These are phyloP conservation scores for Tetrao urogallus DNA, from an alignment of 2,113 vertebrate genomes.

Conservation along the genomic window DNA sequence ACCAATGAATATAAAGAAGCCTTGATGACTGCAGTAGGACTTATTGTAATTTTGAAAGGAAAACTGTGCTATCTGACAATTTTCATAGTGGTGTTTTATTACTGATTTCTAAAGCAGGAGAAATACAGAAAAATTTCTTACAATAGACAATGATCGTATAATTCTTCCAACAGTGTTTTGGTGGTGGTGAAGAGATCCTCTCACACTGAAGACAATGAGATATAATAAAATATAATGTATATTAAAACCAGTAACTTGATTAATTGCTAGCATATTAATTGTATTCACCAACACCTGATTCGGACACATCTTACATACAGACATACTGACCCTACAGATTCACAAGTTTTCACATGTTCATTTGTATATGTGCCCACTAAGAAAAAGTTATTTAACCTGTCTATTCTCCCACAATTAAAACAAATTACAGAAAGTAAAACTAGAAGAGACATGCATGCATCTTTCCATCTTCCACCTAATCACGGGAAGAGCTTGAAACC, in stretches of 20 bases:
- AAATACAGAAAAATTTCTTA: neutral
- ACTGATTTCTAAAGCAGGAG: conserved; percentile 9
- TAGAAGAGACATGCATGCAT: neutral
- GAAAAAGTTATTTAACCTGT: neutral
- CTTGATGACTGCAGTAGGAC: neutral
- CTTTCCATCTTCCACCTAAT: neutral
- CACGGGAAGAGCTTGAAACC: neutral
- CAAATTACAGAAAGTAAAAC: neutral
- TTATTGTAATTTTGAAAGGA: neutral
- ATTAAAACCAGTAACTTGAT: neutral
- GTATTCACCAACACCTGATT: neutral
- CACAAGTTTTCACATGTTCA: neutral
- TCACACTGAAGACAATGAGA: neutral
- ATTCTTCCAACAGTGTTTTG: neutral
- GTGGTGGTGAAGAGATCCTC: neutral
- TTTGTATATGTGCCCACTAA: neutral
- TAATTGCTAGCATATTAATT: neutral
- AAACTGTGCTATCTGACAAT: neutral
- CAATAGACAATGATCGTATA: neutral
- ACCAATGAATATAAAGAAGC: neutral
- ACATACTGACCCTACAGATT: neutral
- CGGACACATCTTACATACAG: neutral
- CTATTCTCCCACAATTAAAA: neutral
- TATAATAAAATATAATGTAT: neutral
- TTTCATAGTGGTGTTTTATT: neutral